These are phyloP conservation scores for Turnix velox DNA, from an alignment of 2,113 vertebrate genomes.

Conservation along the genomic window DNA sequence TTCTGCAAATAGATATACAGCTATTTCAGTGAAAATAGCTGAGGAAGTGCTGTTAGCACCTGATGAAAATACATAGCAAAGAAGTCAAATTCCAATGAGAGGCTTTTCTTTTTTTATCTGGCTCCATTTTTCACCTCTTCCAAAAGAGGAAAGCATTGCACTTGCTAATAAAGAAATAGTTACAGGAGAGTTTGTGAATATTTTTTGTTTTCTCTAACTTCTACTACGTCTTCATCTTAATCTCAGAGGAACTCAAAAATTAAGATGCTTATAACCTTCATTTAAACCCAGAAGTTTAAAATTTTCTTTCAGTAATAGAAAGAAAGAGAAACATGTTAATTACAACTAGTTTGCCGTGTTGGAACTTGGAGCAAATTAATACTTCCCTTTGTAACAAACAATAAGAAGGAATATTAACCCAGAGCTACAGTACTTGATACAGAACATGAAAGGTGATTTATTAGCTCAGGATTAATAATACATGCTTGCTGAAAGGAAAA, in stretches of 20 bases:
- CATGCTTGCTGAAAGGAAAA: neutral
- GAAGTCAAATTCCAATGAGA: neutral
- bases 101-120: neutral
- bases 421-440: neutral
- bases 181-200: rapidly evolving
- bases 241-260: neutral
- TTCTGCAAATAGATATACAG: neutral
- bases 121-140: neutral
- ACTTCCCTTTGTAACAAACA: neutral
- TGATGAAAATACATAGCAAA: neutral
- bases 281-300: neutral
- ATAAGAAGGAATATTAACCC: neutral
- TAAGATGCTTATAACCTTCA: neutral
- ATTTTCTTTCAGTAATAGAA: neutral
- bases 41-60: neutral
- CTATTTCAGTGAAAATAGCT: neutral
- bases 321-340: neutral
- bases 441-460: neutral
- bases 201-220: neutral
- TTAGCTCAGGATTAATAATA: neutral
- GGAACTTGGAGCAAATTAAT: neutral
- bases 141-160: neutral
- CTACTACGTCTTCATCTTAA: neutral
- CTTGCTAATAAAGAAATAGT: neutral
- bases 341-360: neutral